These are phyloP conservation scores for Stenodera caucasica DNA, from an alignment of 2,888 invertebrate genomes.

Conservation along the genomic window DNA sequence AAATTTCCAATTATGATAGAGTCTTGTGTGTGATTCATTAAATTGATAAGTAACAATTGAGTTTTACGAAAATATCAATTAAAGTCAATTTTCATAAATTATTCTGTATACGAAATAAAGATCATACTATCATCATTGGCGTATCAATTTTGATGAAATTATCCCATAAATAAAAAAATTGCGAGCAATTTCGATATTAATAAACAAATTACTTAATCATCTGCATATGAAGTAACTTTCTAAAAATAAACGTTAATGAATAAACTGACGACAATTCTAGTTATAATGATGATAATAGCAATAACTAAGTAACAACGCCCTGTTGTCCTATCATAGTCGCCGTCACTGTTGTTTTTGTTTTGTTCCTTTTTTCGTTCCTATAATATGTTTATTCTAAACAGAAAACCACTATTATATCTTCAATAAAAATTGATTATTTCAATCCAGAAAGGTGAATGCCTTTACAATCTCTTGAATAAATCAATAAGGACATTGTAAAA, in stretches of 20 bases:
- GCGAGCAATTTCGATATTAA: too few relatives aligned
- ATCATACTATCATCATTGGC: too few relatives aligned
- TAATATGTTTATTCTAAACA: too few relatives aligned
- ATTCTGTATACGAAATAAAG: too few relatives aligned
- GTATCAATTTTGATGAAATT: too few relatives aligned
- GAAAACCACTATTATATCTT: conserved; percentile 7
- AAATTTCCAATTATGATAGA: too few relatives aligned
- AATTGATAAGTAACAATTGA: too few relatives aligned
- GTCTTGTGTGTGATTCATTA: too few relatives aligned
- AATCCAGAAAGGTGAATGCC: conserved; percentile 31
- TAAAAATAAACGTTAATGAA: conserved; percentile 32
- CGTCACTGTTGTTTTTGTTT: conserved; percentile 3
- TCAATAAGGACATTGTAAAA: conserved; percentile 16
- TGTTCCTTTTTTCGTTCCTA: too few relatives aligned
- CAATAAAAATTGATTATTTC: conserved; percentile 27
- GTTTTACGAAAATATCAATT: too few relatives aligned
- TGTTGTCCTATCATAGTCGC: background rate
- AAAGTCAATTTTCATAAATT: too few relatives aligned
- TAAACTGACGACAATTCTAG: conserved; percentile 9
- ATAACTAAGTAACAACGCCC: background rate
- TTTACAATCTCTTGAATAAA: conserved; percentile 23
- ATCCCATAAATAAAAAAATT: too few relatives aligned
- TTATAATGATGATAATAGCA: background rate
- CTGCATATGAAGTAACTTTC: conserved; percentile 31
- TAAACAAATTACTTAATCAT: conserved; percentile 12